phyloP scores from a whole-genome alignment of 2,113 vertebrate genomes.

The Channa maculata region DNA sequence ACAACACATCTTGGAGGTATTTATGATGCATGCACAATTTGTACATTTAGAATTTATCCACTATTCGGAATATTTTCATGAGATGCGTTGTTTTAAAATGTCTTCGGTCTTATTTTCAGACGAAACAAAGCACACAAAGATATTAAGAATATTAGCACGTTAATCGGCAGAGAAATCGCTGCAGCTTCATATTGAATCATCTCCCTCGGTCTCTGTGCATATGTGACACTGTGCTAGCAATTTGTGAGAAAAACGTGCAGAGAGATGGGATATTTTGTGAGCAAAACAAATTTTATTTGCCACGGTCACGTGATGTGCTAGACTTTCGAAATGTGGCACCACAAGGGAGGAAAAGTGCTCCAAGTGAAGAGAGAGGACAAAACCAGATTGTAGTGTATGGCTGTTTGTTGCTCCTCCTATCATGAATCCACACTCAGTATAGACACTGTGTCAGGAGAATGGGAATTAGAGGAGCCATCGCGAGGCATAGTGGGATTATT shows the following conservation, averaged over 20 bases:
- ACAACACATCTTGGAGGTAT: neutral
- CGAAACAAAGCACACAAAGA: no score
- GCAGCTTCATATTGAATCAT: slow-evolving; percentile 30
- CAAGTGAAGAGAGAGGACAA: slow-evolving; percentile 51
- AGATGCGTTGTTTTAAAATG: neutral
- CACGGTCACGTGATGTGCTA: slow-evolving; percentile 59
- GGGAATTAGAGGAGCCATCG: slow-evolving; percentile 68
- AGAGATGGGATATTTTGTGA: slow-evolving; percentile 32
- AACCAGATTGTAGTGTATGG: slow-evolving; percentile 59
- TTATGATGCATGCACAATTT: slow-evolving; percentile 15
- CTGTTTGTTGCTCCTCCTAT: slow-evolving; percentile 70
- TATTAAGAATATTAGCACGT: neutral
- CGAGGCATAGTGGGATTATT: slow-evolving; percentile 58
- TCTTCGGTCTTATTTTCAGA: slow-evolving; percentile 1
- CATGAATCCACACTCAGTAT: slow-evolving; percentile 64
- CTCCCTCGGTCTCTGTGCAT: slow-evolving; percentile 16
- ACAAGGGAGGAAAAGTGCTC: slow-evolving; percentile 54
- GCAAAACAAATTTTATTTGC: slow-evolving; percentile 70
- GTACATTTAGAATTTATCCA: neutral
- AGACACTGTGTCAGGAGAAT: slow-evolving; percentile 64
- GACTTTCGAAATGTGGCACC: slow-evolving; percentile 64
- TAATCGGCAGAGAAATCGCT: slow-evolving; percentile 18
- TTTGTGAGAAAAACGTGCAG: slow-evolving; percentile 41
- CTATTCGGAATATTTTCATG: slow-evolving; percentile 1
- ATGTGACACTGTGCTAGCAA: slow-evolving; percentile 18